A percentile compares a stretch with the other conserved stretches of the same genome.
These are phyloP conservation scores for Corythornis vintsioides DNA, from an alignment of 2,113 vertebrate genomes.

Conservation along the genomic window DNA sequence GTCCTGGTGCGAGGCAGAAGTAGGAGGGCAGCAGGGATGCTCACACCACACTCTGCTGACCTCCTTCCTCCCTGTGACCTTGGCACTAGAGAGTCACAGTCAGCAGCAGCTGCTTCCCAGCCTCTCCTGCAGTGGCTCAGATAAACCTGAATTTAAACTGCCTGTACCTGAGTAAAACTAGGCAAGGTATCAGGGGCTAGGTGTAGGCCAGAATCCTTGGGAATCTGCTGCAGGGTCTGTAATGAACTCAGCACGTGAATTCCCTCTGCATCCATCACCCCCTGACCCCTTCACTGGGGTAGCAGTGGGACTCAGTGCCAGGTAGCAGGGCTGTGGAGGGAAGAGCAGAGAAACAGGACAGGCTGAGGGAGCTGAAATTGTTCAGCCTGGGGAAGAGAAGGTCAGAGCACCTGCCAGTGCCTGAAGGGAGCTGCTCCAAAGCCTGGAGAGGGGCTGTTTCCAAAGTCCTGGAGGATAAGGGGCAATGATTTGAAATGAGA, in stretches of 20 bases:
- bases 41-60: rapidly evolving
- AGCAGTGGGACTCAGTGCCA: not conserved
- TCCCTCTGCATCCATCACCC: rapidly evolving
- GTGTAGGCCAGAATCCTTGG: not conserved
- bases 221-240: not conserved
- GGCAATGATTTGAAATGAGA: too few relatives aligned
- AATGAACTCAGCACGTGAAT: not conserved
- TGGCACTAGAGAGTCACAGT: not conserved
- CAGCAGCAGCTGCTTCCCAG: not conserved
- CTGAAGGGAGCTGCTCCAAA: too few relatives aligned
- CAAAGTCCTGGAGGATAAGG: too few relatives aligned
- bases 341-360: not conserved
- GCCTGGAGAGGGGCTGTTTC: too few relatives aligned
- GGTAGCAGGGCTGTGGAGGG: not conserved
- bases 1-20: rapidly evolving
- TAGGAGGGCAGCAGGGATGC: not conserved
- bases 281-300: rapidly evolving
- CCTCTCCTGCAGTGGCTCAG: not conserved
- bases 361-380: too few relatives aligned
- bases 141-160: not conserved
- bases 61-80: not conserved
- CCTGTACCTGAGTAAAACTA: not conserved
- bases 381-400: too few relatives aligned
- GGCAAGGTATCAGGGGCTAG: not conserved
- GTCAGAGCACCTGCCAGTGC: too few relatives aligned